Evolutionary conservation across 2,113 vertebrate genomes (phyloP).

Genomic region (Trachemys scripta): DNA sequence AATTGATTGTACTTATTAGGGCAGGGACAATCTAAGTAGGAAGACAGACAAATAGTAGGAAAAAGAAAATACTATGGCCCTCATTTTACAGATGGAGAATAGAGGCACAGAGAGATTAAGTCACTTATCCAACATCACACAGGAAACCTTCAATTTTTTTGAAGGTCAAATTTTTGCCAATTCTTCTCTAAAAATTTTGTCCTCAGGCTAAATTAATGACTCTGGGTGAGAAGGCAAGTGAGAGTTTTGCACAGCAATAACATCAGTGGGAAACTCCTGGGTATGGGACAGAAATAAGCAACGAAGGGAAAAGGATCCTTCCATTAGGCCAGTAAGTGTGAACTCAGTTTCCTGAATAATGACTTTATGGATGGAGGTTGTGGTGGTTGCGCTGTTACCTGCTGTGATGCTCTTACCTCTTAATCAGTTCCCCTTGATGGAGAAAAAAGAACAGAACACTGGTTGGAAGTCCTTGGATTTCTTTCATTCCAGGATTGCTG

Average conservation of each 20-base stretch:
- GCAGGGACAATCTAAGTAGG: not conserved
- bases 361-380: not conserved
- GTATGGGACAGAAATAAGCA: not conserved
- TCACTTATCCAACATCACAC: not conserved
- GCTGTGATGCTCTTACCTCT: not conserved
- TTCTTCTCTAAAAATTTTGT: not conserved
- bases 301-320: not conserved
- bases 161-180: not conserved
- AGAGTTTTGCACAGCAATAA: not conserved
- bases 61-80: not conserved
- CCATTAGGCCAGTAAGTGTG: not conserved
- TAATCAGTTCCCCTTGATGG: not conserved
- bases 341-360: not conserved
- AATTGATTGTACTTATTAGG: not conserved
- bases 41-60: not conserved
- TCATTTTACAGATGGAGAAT: not conserved
- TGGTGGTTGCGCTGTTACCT: not conserved
- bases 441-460: not conserved
- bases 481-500: not conserved
- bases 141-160: not conserved
- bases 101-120: not conserved
- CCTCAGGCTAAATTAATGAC: not conserved
- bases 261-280: not conserved
- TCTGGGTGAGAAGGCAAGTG: not conserved
- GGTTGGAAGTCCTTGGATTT: not conserved